A percentile compares a stretch with the other conserved stretches of the same genome.
Conservation (phyloP, 2,888 invertebrate species). For the Lithodes maja region DNA sequence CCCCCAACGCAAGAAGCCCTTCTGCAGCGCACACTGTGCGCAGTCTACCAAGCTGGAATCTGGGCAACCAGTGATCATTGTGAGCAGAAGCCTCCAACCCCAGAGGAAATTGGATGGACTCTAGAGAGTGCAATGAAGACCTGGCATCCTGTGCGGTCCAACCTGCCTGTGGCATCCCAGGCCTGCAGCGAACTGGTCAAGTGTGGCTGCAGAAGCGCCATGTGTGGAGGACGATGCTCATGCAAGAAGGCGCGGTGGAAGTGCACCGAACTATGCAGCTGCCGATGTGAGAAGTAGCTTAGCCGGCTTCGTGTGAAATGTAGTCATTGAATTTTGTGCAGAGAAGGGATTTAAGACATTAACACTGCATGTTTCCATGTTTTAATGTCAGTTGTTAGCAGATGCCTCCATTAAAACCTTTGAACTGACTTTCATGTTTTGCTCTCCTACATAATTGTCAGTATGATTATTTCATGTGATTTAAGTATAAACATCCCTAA, state of each 20-base stretch:
- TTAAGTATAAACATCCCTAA: too few species aligned
- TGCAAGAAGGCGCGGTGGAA: not conserved
- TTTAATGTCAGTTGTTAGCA: too few species aligned
- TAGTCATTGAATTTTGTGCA: not conserved
- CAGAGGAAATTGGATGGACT: not conserved
- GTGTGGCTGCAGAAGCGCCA: constrained; percentile 16
- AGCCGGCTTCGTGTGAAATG: not conserved
- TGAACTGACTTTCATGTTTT: too few species aligned
- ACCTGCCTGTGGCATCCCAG: not conserved
- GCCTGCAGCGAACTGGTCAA: not conserved
- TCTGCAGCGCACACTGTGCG: not conserved
- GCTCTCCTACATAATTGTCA: too few species aligned
- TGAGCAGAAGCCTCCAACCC: constrained; percentile 11
- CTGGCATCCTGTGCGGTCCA: constrained; percentile 11
- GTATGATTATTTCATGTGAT: too few species aligned
- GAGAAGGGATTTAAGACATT: too few species aligned
- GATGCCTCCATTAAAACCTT: too few species aligned
- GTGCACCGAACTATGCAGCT: constrained; percentile 15
- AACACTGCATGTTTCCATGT: too few species aligned
- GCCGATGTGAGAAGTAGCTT: constrained; percentile 23
- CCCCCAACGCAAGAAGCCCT: not conserved
- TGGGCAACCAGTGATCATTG: constrained; percentile 11
- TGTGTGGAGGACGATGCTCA: not conserved
- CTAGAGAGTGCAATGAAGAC: not conserved
- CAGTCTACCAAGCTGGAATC: constrained; percentile 5